Conservation (phyloP, 2,113 vertebrate species). For the Callopanchax toddi region DNA sequence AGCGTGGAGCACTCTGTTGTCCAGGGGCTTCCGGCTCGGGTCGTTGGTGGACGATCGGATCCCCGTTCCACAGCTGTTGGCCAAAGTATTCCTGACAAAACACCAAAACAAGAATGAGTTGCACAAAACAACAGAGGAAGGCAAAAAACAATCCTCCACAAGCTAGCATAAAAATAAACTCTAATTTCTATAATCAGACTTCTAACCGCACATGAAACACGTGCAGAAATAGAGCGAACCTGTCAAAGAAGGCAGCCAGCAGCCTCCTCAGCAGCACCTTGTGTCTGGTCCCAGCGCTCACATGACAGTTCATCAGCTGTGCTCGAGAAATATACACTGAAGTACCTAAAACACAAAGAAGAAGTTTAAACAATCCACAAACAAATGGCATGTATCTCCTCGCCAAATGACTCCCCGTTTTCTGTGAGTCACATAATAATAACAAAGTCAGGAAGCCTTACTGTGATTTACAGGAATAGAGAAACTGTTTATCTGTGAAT, state of each 20-base stretch:
- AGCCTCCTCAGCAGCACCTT: slow-evolving; percentile 93
- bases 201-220: slow-evolving; percentile 40
- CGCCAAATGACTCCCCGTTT: neutral
- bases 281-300: slow-evolving; percentile 93
- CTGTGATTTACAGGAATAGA: slow-evolving; percentile 18
- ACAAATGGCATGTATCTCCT: neutral
- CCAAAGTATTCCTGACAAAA: slow-evolving; percentile 88
- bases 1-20: slow-evolving; percentile 93
- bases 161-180: slow-evolving; percentile 8
- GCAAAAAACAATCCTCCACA: slow-evolving; percentile 19
- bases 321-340: slow-evolving; percentile 94
- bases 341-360: slow-evolving; percentile 80
- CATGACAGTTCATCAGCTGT: slow-evolving; percentile 97
- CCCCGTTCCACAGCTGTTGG: slow-evolving; percentile 95
- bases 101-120: slow-evolving; percentile 17
- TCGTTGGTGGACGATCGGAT: slow-evolving; percentile 95
- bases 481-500: slow-evolving; percentile 25
- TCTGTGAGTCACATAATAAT: neutral
- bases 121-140: slow-evolving; percentile 22
- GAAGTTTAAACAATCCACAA: neutral
- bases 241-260: slow-evolving; percentile 94
- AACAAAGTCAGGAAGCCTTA: neutral
- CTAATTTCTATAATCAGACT: slow-evolving; percentile 42
- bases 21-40: slow-evolving; percentile 91
- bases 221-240: slow-evolving; percentile 78